Conservation (phyloP, 2,797 vertebrate genomes). For the Hydrocynus forskahlii region DNA sequence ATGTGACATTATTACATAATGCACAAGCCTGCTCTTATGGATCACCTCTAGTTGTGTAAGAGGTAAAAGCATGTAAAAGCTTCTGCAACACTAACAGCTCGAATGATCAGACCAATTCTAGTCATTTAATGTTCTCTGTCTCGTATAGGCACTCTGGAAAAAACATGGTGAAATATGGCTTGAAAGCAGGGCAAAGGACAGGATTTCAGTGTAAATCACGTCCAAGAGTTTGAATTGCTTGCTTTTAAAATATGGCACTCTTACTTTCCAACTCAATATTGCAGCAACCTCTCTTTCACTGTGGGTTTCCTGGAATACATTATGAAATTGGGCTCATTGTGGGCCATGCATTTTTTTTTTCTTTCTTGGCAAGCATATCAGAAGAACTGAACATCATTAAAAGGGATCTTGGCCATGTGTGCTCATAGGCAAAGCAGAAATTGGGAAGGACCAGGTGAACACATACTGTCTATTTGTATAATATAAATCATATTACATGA, state of each 20-base stretch:
- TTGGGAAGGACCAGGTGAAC: neutral
- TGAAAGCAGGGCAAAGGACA: neutral
- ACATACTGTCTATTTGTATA: no score
- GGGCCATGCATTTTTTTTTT: neutral
- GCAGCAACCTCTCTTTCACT: neutral
- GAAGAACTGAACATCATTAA: neutral
- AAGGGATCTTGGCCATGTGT: neutral
- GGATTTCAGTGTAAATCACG: constrained; percentile 12
- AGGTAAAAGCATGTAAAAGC: neutral
- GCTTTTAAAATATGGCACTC: constrained; percentile 7
- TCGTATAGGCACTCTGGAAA: neutral
- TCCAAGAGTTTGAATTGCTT: neutral
- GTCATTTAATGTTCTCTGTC: neutral
- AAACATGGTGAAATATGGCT: neutral
- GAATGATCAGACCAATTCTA: neutral
- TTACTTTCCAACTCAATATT: neutral
- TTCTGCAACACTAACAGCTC: neutral
- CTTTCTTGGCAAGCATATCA: constrained; percentile 21
- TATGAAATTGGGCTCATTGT: constrained; percentile 18
- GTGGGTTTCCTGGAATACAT: neutral
- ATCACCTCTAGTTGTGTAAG: neutral
- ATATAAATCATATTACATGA: neutral
- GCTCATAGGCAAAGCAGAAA: neutral
- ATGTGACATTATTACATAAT: neutral
- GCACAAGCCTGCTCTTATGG: neutral